Conservation (phyloP, 2,797 vertebrate species). For the Arremon aurantiirostris region DNA sequence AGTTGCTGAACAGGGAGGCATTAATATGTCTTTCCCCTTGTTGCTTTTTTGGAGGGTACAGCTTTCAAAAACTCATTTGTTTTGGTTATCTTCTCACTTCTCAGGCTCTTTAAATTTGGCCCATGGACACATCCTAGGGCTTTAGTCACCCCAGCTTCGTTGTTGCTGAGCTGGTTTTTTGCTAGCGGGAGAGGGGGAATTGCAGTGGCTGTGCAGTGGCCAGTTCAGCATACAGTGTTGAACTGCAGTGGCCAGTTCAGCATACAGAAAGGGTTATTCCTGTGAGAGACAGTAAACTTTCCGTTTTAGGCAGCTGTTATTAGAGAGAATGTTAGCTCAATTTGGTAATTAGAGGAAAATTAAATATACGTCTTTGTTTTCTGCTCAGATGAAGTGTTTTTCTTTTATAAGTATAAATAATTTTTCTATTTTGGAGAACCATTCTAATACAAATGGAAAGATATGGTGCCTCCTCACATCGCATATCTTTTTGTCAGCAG, state of each 20-base stretch:
- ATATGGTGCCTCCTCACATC: neutral
- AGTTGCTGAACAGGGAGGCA: neutral
- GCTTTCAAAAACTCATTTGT: neutral
- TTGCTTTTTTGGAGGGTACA: neutral
- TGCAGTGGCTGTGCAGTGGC: neutral
- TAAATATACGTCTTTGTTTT: neutral
- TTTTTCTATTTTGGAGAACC: neutral
- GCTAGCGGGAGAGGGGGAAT: neutral
- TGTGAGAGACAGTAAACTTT: neutral
- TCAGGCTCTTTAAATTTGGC: neutral
- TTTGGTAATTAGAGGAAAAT: neutral
- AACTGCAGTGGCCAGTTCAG: neutral
- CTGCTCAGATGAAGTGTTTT: neutral
- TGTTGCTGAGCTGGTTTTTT: neutral
- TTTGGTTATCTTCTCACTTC: neutral
- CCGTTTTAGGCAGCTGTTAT: neutral
- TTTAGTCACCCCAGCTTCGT: neutral
- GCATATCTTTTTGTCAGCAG: neutral
- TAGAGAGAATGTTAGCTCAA: neutral
- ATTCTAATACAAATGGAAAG: neutral
- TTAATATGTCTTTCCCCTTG: neutral
- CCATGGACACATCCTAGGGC: neutral
- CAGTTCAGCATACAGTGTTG: neutral
- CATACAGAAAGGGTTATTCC: neutral
- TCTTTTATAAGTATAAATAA: neutral